These are phyloP conservation scores for Neosalanx taihuensis DNA, from an alignment of 2,797 vertebrate genomes.

Conservation along the genomic window DNA sequence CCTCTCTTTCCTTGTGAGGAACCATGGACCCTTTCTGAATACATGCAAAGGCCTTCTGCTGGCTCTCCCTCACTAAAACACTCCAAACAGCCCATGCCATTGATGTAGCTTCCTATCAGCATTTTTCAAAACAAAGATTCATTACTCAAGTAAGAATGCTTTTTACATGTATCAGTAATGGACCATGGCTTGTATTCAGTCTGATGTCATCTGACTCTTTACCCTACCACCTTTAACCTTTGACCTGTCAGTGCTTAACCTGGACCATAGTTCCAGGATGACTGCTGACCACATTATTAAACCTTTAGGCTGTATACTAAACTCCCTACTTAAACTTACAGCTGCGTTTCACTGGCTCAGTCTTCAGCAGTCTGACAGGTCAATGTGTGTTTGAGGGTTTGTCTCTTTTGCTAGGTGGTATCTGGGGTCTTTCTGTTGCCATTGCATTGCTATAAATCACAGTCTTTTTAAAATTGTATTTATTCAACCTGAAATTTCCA, in stretches of 20 bases:
- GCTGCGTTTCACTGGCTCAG: neutral
- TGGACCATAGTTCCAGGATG: neutral
- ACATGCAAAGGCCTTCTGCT: neutral
- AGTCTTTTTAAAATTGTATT: too few relatives aligned
- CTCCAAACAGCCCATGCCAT: neutral
- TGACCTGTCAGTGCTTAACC: slow-evolving; percentile 49
- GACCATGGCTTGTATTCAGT: slow-evolving; percentile 35
- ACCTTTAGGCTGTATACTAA: too few relatives aligned
- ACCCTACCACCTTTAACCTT: slow-evolving; percentile 41
- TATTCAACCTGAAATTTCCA: too few relatives aligned
- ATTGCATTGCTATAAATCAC: neutral
- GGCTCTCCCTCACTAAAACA: neutral
- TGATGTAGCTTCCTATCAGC: neutral
- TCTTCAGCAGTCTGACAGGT: neutral
- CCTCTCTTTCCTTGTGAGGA: slow-evolving; percentile 49
- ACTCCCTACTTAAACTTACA: neutral
- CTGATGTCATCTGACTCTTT: slow-evolving; percentile 25
- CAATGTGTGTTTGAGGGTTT: neutral
- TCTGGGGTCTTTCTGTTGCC: neutral
- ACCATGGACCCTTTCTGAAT: slow-evolving; percentile 32
- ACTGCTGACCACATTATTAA: too few relatives aligned
- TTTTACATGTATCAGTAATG: slow-evolving; percentile 43
- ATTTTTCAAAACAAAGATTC: neutral
- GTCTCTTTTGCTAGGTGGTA: neutral
- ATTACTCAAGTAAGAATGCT: slow-evolving; percentile 22